Conservation (phyloP, 1,140 invertebrate genomes). For the Magallana ariakensis region DNA sequence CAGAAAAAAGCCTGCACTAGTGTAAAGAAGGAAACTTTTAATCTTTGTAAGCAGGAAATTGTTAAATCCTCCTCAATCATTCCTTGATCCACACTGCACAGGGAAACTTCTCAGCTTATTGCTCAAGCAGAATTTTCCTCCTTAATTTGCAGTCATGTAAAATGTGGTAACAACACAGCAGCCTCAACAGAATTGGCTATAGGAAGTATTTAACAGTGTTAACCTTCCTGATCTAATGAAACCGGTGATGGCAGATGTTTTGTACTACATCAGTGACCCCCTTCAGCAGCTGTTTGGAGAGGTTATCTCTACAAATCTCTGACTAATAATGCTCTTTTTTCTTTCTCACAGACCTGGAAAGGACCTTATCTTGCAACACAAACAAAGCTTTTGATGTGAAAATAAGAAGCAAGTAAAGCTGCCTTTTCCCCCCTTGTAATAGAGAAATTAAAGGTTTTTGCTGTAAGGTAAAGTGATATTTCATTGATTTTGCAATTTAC, state of each 20-base stretch:
- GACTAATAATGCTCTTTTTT: background rate
- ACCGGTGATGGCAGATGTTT: background rate
- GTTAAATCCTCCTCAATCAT: background rate
- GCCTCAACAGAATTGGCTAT: background rate
- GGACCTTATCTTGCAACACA: conserved; percentile 36
- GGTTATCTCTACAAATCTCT: conserved; percentile 24
- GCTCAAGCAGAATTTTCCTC: background rate
- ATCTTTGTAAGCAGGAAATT: background rate
- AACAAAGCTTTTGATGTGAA: conserved; percentile 32
- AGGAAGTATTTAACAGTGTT: conserved; percentile 14
- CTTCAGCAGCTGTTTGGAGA: background rate
- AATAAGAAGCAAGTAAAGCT: background rate
- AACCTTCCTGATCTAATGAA: background rate
- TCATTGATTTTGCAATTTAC: background rate
- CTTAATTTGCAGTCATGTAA: conserved; percentile 20
- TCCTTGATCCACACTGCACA: background rate
- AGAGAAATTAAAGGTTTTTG: background rate
- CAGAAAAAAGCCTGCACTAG: too few species aligned
- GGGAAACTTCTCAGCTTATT: background rate
- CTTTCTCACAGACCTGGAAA: conserved; percentile 5
- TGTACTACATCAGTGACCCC: background rate
- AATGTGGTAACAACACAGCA: background rate
- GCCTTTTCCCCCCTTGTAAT: background rate
- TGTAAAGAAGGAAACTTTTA: background rate
- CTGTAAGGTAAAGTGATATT: conserved; percentile 14